Base-by-base conservation (phyloP, 2,888 invertebrate species). In the Xestia rhomboidea region DNA sequence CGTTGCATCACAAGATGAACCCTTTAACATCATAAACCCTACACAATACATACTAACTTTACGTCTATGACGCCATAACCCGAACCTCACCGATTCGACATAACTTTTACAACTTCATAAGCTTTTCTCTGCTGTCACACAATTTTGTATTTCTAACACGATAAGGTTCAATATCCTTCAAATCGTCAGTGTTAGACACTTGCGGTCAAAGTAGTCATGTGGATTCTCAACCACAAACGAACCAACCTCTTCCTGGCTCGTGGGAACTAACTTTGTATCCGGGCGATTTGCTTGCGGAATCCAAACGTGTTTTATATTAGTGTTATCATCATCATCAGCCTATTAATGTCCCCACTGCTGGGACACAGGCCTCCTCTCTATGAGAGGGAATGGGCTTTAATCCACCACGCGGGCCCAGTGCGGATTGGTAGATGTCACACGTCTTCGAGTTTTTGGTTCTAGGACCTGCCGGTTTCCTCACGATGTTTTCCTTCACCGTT, bases 141-240 rank as follows among this genome's bases (percentile, higher is more conserved):
- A 24, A 64, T 15, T 67, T 62, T 60, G 41, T 85, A 83, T 79
- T 60, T 0, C 24, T 0, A 0, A 6, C 0, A 1, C 0, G 0
- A 73, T 82, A 87, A 68, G 67, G 57, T 76, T 72, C 51, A 78
- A 51, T 77, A 64, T 79, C 21, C 21, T 18, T 68, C 73, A 49
- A 54, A 27, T 11, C 13, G 27, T 10, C 13, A 11, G 10, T 69
- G 38, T 72, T 66, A 67, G 57, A 60, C n/a, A 57, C 76, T 84
- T 87, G 86, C 84, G 88, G 89, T 88, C 75, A 75, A 77, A 79
- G 75, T 79, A 76, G 72, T 85, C 76, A 71, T 85, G 80, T 76
- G 67, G 77, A 79, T 73, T 67, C 63, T 64, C 70, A 69, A 83
- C 87, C 87, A 82, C 85, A 88, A 84, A 81, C 46, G 27, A 27